Conservation (phyloP, 2,797 vertebrate species). For the Erethizon dorsatum region DNA sequence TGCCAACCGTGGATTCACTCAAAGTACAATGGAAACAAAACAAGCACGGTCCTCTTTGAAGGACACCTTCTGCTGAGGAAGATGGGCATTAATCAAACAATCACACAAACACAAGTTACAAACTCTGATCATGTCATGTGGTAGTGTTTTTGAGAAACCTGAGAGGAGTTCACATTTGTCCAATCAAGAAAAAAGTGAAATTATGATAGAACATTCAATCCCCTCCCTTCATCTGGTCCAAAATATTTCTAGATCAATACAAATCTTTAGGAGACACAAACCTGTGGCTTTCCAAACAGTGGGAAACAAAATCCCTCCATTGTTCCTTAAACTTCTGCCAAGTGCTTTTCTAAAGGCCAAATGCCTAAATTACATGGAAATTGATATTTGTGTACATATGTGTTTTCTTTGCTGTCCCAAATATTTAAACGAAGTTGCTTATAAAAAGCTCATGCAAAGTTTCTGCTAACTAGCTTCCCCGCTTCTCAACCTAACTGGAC, state of each 20-base stretch:
- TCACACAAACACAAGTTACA: neutral
- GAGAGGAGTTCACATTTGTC: neutral
- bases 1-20: neutral
- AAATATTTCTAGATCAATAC: conserved; percentile 23
- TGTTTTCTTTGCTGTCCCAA: neutral
- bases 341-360: neutral
- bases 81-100: neutral
- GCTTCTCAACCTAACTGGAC: conserved; percentile 10
- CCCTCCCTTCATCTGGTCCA: neutral
- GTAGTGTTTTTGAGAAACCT: neutral
- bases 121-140: neutral
- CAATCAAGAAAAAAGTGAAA: neutral
- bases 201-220: neutral
- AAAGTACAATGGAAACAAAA: conserved; percentile 6
- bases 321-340: neutral
- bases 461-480: neutral
- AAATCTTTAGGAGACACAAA: conserved; percentile 1
- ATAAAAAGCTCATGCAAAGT: conserved; percentile 27
- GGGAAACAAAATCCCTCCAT: neutral
- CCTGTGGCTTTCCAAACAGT: neutral
- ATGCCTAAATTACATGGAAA: neutral
- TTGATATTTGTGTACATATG: neutral
- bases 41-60: neutral
- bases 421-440: neutral
- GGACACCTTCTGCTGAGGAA: neutral